A percentile compares a stretch with the other conserved stretches of the same genome.
Evolutionary conservation across 2,797 vertebrate species (phyloP).

Genomic region (Cryptoprocta ferox): DNA sequence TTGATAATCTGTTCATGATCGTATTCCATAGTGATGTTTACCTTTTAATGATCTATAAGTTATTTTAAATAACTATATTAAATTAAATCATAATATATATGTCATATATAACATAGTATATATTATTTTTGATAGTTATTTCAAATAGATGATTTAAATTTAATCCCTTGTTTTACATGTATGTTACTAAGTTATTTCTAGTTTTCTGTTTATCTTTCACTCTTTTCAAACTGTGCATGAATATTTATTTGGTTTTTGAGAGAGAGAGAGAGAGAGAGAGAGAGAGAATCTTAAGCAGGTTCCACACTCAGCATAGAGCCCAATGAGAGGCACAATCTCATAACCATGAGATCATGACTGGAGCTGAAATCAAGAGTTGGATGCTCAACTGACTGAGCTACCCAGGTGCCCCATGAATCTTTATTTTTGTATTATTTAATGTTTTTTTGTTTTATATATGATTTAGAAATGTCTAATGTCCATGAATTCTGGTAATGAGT

Average conservation of each 20-base stretch:
- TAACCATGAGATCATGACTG: too few species aligned
- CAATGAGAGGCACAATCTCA: too few species aligned
- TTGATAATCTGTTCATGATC: background rate
- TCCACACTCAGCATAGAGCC: too few species aligned
- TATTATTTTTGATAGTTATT: background rate
- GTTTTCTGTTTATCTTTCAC: background rate
- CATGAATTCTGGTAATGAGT: background rate
- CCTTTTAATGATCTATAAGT: background rate
- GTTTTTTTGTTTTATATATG: background rate
- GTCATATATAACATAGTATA: background rate
- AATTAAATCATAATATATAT: background rate
- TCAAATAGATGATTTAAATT: background rate
- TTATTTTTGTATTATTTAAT: conserved; percentile 23
- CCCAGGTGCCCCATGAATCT: background rate
- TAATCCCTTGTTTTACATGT: background rate
- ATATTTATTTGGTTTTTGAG: background rate
- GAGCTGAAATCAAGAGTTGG: too few species aligned
- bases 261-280: too few species aligned
- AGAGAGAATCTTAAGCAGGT: too few species aligned
- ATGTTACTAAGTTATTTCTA: background rate
- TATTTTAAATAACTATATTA: background rate
- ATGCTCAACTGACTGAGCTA: too few species aligned
- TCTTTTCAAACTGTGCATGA: background rate
- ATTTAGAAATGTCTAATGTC: conserved; percentile 1
- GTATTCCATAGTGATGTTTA: background rate